phyloP scores from a whole-genome alignment of 2,113 vertebrate genomes.

The Ophiodon elongatus region DNA sequence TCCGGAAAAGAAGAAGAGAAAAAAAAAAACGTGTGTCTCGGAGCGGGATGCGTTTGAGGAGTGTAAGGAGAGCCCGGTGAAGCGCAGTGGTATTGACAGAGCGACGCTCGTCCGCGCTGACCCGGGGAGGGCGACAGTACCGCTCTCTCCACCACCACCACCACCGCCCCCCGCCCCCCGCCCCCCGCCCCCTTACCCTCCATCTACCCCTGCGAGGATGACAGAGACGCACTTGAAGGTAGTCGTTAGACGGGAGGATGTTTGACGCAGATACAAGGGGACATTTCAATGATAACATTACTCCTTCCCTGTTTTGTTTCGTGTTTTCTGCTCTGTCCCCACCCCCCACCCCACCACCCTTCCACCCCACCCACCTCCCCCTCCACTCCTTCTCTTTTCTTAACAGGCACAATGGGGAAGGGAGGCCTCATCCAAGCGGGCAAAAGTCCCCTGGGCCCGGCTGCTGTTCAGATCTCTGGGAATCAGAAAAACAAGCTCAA shows the following conservation, averaged over 20 bases:
- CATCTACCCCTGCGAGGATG: constrained; percentile 56
- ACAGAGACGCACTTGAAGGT: constrained; percentile 83
- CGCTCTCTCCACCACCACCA: neutral
- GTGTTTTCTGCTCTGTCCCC: constrained; percentile 48
- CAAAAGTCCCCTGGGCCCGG: constrained; percentile 85
- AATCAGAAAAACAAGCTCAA: constrained; percentile 92
- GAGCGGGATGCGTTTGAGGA: constrained; percentile 79
- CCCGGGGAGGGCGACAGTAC: constrained; percentile 71
- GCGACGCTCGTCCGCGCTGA: constrained; percentile 71
- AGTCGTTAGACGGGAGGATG: constrained; percentile 83
- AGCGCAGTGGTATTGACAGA: constrained; percentile 83
- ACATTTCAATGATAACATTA: constrained; percentile 85
- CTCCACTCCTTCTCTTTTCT: constrained; percentile 33
- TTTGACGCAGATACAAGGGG: constrained; percentile 85
- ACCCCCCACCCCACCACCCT: too few relatives aligned
- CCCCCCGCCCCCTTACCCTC: neutral
- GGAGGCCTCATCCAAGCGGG: constrained; percentile 84
- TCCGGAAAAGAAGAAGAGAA: constrained; percentile 64
- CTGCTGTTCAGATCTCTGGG: constrained; percentile 88
- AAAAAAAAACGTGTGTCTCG: constrained; percentile 63
- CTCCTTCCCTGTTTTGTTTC: constrained; percentile 75
- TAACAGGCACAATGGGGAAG: constrained; percentile 88
- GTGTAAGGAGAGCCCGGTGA: constrained; percentile 79
- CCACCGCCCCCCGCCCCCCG: neutral
- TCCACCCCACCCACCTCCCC: too few relatives aligned